phyloP scores from a whole-genome alignment of 2,113 vertebrate species.

The Varanus komodoensis region DNA sequence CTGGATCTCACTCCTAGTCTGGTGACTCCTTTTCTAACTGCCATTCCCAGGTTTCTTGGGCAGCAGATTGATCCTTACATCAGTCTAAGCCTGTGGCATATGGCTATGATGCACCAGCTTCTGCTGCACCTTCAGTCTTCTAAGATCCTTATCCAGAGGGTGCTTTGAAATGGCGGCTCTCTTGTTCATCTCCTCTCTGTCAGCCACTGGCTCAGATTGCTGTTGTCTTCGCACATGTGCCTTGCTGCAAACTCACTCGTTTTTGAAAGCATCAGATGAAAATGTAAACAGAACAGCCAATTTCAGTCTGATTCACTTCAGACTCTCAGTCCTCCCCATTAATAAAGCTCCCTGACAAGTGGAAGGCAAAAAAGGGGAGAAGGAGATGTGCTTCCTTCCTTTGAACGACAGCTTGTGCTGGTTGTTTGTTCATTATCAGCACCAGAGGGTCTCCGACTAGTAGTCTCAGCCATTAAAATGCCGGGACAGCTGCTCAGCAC shows the following conservation, averaged over 20 bases:
- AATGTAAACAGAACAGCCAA: not conserved
- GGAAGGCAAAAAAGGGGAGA: constrained; percentile 5
- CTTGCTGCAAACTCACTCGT: rapidly evolving
- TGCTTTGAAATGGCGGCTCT: not conserved
- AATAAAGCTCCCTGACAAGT: not conserved
- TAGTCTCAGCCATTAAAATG: not conserved
- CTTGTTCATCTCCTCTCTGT: not conserved
- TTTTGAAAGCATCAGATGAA: not conserved
- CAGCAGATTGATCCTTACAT: not conserved
- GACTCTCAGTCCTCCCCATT: constrained; percentile 13
- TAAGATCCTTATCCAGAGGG: not conserved
- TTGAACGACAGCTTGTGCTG: constrained; percentile 26
- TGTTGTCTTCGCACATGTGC: not conserved
- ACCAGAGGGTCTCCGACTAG: not conserved
- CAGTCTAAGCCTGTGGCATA: not conserved
- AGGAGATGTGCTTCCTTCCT: constrained; percentile 9
- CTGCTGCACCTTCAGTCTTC: not conserved
- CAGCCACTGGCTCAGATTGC: not conserved
- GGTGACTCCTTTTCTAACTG: not conserved
- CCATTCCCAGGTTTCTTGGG: not conserved
- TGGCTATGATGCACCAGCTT: not conserved
- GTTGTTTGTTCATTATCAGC: not conserved
- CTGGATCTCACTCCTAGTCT: no score
- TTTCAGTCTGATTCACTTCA: not conserved
- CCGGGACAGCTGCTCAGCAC: not conserved